Evolutionary conservation across 1,140 invertebrate species (phyloP), one percentile per base, ranked within the genome.

Genomic region (Leptinotarsa texana): DNA sequence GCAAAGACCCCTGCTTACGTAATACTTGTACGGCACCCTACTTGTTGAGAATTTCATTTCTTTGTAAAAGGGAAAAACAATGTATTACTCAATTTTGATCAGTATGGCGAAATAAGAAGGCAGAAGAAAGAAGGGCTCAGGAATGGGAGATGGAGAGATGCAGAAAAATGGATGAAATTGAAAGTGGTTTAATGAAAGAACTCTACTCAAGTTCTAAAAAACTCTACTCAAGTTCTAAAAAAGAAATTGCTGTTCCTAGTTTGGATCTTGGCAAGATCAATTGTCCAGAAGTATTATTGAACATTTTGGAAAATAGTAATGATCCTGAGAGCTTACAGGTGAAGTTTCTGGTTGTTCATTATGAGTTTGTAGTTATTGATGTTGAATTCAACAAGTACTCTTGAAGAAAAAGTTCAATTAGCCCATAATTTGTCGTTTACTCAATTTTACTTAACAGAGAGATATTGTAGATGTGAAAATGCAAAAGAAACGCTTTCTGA

Each of bases 101-200:
- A 89, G 88, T 89, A 71, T 86, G 86, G 82, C 84, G 88, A 78
- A 89, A 88, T 79, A 75, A 80, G 13, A 84, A 85, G 78, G 84
- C 86, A 49, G 87, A 90, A 81, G 85, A 88, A 80, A 86, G 86
- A 82, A 76, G 70, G 81, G 82, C 17, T 74, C 83, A 51, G 82
- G 85, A 81, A 81, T 87, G 77, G 74, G 80, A 82, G 71, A 80
- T 66, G 71, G 71, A 82, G 71, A 76, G 73, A 74, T 79, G 24
- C 75, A 85, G 77, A 70, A 78, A 65, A 71, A 81, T 67, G 27
- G 76, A 75, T 62, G 76, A 74, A 69, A 76, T 75, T 74, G 79
- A 62, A 76, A 74, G 47, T 72, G 51, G 13, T 18, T 18, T 57
- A 4, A 57, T 17, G 51, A 57, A 57, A 57, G 51, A 57, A 57